Base-by-base conservation (phyloP, 2,797 vertebrate species). In the Epinephelus malabaricus region DNA sequence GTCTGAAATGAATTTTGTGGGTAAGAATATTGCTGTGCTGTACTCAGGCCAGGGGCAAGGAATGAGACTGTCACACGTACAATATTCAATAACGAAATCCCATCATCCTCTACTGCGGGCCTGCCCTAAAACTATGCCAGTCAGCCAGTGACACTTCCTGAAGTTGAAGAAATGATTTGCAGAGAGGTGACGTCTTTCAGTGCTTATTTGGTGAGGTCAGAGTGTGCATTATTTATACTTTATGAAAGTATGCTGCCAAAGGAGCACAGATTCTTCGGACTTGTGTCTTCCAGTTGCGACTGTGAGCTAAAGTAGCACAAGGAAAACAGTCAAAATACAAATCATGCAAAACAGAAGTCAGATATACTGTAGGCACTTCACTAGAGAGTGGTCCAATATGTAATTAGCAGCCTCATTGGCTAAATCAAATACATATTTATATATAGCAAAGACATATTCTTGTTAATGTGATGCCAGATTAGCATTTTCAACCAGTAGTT, bases 81-180 rank as follows among this genome's bases (percentile, higher is more conserved):
- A 82, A 85, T 86, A 90, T 86, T 85, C 84, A 84, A 90, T 92
- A 89, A 92, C 40, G 19, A 76, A 91, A 92, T 89, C 83, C 91
- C 85, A 89, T 92, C 92, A 92, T 87, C 79, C 78, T 82, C 62
- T 51, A 43, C 91, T 86, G 87, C 69, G 53, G 82, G 85, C 73
- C 78, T 51, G 75, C 66, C 86, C 77, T 66, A 51, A 72, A 78
- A 79, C 85, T 47, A 69, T 65, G 79, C 69, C 69, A 82, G 86
- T 85, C 87, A 72, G 66, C 50, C 30, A 6, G 62, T 25, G 69
- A 81, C 78, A 54, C 83, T 55, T 83, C 55, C 76, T 49, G 73
- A 65, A 85, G 82, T 75, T 69, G 49, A 73, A 55, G 76, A 82
- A 88, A 85, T 88, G 6, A 85, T 88, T 86, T 72, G 43, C 74